Conservation (phyloP, 2,113 vertebrate species). For the Notiomystis cincta region DNA sequence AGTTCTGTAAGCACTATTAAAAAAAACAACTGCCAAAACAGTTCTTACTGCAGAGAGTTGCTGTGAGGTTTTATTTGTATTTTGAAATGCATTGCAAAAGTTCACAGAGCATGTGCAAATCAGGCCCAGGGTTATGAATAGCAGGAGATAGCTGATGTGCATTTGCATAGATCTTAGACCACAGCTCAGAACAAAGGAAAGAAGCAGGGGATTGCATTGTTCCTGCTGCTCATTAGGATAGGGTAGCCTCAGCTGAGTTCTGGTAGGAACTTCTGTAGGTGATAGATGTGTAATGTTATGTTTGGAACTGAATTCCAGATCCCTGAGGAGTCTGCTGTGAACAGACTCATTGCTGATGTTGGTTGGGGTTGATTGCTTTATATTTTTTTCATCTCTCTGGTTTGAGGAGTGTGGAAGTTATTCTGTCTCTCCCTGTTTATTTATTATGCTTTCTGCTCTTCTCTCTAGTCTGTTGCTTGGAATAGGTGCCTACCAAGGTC, state of each 20-base stretch:
- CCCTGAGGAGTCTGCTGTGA: not conserved
- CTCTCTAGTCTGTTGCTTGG: not conserved
- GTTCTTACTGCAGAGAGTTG: not conserved
- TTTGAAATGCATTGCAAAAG: not conserved
- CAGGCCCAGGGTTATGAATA: not conserved
- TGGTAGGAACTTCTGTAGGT: not conserved
- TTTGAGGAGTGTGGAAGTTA: not conserved
- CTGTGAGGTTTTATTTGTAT: not conserved
- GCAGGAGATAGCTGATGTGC: not conserved
- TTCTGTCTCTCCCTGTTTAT: not conserved
- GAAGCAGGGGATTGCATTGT: not conserved
- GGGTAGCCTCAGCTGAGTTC: not conserved
- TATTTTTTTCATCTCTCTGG: not conserved
- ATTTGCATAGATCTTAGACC: not conserved
- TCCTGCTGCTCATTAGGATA: not conserved
- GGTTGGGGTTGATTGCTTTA: not conserved
- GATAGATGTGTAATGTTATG: not conserved
- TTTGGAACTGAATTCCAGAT: not conserved
- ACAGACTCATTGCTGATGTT: not conserved
- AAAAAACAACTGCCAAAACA: not conserved
- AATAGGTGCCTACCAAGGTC: not conserved
- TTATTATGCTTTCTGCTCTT: not conserved
- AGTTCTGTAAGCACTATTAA: not conserved
- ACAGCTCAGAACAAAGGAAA: not conserved
- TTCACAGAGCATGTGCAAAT: not conserved